These are phyloP conservation scores for Psittacara wagleri DNA, from an alignment of 2,113 vertebrate species.

Conservation along the genomic window DNA sequence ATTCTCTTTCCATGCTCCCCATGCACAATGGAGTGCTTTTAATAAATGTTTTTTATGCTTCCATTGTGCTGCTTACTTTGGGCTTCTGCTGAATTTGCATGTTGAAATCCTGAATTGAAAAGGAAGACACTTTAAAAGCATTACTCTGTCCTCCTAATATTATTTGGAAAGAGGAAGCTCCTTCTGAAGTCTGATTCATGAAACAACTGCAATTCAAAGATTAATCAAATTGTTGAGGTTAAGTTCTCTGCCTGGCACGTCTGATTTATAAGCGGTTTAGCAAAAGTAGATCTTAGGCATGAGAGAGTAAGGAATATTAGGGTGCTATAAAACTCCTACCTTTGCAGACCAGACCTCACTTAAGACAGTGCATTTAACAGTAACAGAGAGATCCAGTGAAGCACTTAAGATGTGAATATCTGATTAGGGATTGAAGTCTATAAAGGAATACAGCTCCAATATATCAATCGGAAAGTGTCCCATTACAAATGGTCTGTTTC, in stretches of 20 bases:
- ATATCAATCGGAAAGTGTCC: background rate
- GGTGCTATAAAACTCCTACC: conserved; percentile 11
- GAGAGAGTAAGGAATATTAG: background rate
- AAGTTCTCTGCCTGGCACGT: background rate
- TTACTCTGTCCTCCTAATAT: background rate
- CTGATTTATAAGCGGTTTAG: conserved; percentile 49
- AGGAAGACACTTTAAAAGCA: conserved; percentile 47
- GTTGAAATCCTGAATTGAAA: conserved; percentile 49
- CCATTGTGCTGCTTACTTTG: conserved; percentile 17
- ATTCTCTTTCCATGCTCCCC: conserved; percentile 25
- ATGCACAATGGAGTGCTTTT: conserved; percentile 29
- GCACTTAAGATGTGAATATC: conserved; percentile 30
- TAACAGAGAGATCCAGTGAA: background rate
- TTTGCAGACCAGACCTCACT: background rate
- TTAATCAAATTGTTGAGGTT: conserved; percentile 46
- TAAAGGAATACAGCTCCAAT: background rate
- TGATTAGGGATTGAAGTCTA: conserved; percentile 26
- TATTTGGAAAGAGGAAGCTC: conserved; percentile 13
- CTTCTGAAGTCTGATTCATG: conserved; percentile 46
- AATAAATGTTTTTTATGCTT: conserved; percentile 40
- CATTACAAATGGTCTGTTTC: background rate
- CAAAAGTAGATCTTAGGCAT: conserved; percentile 29
- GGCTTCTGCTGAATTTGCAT: conserved; percentile 60
- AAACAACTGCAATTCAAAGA: conserved; percentile 45
- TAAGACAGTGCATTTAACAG: background rate